Percentiles rank a stretch among this genome's conserved stretches.
These are phyloP conservation scores for Prionailurus bengalensis DNA, from an alignment of 2,113 vertebrate genomes.

Conservation along the genomic window DNA sequence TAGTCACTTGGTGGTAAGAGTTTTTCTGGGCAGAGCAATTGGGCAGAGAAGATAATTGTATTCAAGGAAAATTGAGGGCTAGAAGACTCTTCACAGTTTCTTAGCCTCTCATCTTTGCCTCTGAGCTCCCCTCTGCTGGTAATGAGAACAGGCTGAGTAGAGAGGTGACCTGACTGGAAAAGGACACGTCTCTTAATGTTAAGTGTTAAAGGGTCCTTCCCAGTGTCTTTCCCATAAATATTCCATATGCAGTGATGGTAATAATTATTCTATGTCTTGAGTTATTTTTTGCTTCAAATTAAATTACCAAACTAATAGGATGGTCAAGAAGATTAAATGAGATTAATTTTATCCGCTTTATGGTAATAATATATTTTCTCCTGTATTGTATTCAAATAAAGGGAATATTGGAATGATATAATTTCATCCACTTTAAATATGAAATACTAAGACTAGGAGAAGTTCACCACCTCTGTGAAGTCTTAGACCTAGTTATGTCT, in stretches of 20 bases:
- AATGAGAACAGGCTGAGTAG: accelerated
- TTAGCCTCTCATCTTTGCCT: background rate
- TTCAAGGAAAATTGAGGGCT: background rate
- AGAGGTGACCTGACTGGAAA: background rate
- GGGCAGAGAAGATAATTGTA: background rate
- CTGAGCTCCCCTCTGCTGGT: background rate
- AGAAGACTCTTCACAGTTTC: background rate
- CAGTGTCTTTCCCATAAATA: background rate
- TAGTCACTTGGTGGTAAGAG: background rate
- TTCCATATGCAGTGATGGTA: background rate
- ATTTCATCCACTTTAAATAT: background rate
- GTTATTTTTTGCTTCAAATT: background rate
- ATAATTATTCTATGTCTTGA: background rate
- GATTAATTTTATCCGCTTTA: background rate
- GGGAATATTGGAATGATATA: background rate
- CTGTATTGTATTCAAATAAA: background rate
- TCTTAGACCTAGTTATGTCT: background rate
- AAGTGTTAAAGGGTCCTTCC: background rate
- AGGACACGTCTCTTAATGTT: background rate
- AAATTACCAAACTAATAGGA: background rate
- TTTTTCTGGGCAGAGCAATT: background rate
- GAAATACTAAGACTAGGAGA: background rate
- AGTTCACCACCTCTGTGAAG: background rate
- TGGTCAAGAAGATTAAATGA: background rate
- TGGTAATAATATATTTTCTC: background rate